phyloP scores from a whole-genome alignment of 2,113 vertebrate genomes.

The Phrynosoma blainvillii region DNA sequence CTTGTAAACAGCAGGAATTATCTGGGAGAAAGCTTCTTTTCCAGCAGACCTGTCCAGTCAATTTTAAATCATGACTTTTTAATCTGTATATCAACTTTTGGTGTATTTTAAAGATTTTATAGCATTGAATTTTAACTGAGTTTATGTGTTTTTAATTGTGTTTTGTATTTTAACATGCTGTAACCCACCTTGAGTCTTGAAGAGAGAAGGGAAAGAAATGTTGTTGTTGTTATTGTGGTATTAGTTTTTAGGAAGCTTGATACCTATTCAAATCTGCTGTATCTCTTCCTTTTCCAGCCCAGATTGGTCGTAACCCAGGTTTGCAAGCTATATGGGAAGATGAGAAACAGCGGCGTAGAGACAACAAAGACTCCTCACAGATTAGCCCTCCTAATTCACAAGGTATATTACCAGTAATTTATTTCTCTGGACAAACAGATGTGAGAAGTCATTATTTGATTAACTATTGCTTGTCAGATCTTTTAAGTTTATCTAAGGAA shows the following conservation, averaged over 20 bases:
- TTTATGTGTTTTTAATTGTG: too few species aligned
- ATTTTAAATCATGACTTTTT: too few species aligned
- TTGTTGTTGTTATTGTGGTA: not conserved
- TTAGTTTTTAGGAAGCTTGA: not conserved
- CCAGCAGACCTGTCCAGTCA: too few species aligned
- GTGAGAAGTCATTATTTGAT: not conserved
- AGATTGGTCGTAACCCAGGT: conserved; percentile 94
- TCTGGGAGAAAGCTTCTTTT: too few species aligned
- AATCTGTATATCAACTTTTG: too few species aligned
- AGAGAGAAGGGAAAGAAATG: not conserved
- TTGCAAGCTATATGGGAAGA: conserved; percentile 98
- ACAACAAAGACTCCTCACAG: conserved; percentile 88
- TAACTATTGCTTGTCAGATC: not conserved
- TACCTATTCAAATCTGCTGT: conserved; percentile 33
- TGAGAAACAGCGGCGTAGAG: conserved; percentile 91
- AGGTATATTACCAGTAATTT: conserved; percentile 76
- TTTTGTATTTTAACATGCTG: too few species aligned
- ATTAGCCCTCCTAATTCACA: conserved; percentile 88
- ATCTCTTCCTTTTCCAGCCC: conserved; percentile 80
- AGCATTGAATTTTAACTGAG: too few species aligned
- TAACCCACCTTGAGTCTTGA: not conserved
- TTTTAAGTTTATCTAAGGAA: not conserved
- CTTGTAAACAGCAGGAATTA: too few species aligned
- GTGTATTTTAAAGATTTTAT: too few species aligned
- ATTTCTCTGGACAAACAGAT: not conserved